phyloP scores from a whole-genome alignment of 1,140 invertebrate genomes.

The Callitettix versicolor region DNA sequence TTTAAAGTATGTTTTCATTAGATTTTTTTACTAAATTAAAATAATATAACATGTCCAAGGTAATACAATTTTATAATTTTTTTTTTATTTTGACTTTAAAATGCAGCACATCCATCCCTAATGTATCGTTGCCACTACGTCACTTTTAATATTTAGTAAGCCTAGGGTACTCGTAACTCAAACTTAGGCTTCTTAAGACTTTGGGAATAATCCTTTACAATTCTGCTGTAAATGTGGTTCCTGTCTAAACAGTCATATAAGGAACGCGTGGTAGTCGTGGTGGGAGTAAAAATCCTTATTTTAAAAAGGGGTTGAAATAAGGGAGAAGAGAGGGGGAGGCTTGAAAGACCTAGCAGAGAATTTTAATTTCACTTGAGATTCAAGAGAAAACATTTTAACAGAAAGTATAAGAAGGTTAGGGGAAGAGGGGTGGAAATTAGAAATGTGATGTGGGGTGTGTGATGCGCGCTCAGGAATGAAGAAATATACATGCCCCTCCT shows the following conservation, averaged over 20 bases:
- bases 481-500: conserved; percentile 15
- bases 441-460: conserved; percentile 21
- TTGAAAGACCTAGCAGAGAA: conserved; percentile 22
- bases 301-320: conserved; percentile 24
- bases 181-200: no score
- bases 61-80: no score
- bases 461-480: conserved; percentile 22
- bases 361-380: conserved; percentile 28
- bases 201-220: no score
- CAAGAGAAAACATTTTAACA: conserved; percentile 29
- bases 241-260: neutral
- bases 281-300: conserved; percentile 23
- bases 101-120: no score
- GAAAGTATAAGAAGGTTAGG: conserved; percentile 24
- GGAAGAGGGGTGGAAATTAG: conserved; percentile 23
- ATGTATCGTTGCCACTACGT: no score
- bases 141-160: no score
- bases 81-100: no score
- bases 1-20: no score
- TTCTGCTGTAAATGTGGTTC: no score
- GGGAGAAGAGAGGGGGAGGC: conserved; percentile 3
- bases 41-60: no score
- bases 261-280: neutral
- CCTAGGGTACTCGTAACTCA: no score
- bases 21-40: no score